Evolutionary conservation across 2,113 vertebrate genomes (phyloP), one percentile per base, ranked within the genome.

Genomic region (Spea bombifrons): DNA sequence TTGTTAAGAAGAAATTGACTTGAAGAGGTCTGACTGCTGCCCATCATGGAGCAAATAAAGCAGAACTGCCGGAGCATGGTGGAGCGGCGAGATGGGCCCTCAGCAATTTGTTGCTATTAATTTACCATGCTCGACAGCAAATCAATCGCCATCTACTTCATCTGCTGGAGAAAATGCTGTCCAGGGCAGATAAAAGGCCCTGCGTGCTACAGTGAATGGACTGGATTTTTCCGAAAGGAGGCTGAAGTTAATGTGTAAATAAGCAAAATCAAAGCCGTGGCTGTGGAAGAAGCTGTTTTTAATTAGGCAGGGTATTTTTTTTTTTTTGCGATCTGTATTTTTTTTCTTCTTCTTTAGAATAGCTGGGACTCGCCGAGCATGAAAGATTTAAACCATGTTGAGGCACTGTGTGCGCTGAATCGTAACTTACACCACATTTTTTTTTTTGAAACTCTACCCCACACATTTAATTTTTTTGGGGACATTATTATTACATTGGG

Each of bases 1-100:
- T 95, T 94, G 93, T 96, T 96, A 95, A 96, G 94, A 94, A 94
- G 94, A 95, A 95, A 96, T 96, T 96, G 96, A 96, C 94, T 96
- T 91, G 89, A 93, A 92, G 92, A 92, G 91, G 90, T 89, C 89
- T 90, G 92, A 93, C 93, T 92, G 91, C 92, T 93, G 92, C 92
- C 93, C 90, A 93, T 94, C 93, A 93, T 92, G 90, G 90, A 94
- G 90, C 90, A 93, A 93, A 95, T 92, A 91, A 94, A 93, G 91
- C 91, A 93, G 91, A 92, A 89, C 92, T 92, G 91, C 90, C 88
- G 90, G 91, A 93, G 92, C 92, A 92, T 93, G 90, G 91, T 92
- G 86, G 89, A 92, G 89, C 89, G 90, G 91, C 0, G 84, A 93
- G 92, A 91, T 90, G 90, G 89, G 91, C 92, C 92, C 90, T 92